Percentiles rank a stretch among this genome's conserved stretches.
Evolutionary conservation across 2,113 vertebrate genomes (phyloP).

Genomic region (Colossoma macropomum): DNA sequence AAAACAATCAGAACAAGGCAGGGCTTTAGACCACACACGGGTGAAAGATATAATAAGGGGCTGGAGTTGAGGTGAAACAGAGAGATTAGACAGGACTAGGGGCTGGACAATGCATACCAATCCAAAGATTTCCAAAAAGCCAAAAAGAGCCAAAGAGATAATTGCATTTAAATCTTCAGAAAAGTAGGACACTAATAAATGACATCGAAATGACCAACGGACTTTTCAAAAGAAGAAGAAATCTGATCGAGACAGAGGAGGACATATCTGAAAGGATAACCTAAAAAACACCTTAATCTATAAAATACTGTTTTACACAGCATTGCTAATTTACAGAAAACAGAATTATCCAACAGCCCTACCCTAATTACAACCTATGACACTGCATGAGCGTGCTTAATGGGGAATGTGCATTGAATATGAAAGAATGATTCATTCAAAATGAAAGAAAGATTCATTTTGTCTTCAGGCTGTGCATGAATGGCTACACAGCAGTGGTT

Average conservation of each 20-base stretch:
- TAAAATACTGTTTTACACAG: background rate
- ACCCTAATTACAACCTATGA: background rate
- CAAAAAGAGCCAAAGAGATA: no score
- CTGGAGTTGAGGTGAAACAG: no score
- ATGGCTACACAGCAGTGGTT: constrained; percentile 11
- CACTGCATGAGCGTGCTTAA: background rate
- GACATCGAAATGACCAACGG: background rate
- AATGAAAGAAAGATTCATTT: constrained; percentile 14
- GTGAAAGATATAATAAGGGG: no score
- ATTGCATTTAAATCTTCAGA: no score
- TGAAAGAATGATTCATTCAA: constrained; percentile 28
- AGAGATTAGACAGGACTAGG: no score
- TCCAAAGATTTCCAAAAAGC: no score
- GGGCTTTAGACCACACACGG: no score
- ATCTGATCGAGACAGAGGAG: background rate
- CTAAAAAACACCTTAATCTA: background rate
- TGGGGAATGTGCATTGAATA: background rate
- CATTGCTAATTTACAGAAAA: background rate
- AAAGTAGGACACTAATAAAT: background rate
- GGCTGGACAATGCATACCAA: no score
- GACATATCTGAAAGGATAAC: background rate
- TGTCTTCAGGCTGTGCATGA: background rate
- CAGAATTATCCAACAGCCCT: background rate
- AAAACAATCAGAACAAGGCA: no score
- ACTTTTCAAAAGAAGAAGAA: background rate